Percentiles rank a stretch among this genome's conserved stretches.
phyloP scores from a whole-genome alignment of 2,113 vertebrate species.

The Delphinapterus leucas region DNA sequence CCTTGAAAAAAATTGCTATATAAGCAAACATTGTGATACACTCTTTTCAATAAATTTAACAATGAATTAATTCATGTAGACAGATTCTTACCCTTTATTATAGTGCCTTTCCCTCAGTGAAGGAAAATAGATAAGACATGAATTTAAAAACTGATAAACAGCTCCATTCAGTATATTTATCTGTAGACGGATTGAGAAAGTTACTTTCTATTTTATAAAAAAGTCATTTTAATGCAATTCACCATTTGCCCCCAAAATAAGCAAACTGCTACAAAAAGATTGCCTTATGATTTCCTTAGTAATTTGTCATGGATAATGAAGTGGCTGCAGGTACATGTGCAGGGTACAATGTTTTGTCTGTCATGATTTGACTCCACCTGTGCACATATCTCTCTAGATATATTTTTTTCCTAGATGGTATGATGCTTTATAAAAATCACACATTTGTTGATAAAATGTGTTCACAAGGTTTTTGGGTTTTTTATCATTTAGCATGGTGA shows the following conservation, averaged over 20 bases:
- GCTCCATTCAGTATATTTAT: neutral
- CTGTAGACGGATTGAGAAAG: neutral
- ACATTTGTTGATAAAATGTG: conserved; percentile 42
- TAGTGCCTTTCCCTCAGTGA: neutral
- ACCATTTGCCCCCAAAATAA: neutral
- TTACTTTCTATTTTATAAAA: neutral
- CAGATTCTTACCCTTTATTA: neutral
- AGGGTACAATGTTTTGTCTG: conserved; percentile 6
- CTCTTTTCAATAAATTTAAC: conserved; percentile 10
- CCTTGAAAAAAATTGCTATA: conserved; percentile 33
- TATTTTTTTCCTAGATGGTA: neutral
- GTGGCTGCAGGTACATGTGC: neutral
- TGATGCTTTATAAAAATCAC: conserved; percentile 44
- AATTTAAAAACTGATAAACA: conserved; percentile 8
- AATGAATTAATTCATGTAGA: conserved; percentile 30
- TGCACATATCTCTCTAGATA: neutral
- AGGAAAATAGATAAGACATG: neutral
- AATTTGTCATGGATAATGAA: neutral
- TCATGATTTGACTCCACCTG: conserved; percentile 15
- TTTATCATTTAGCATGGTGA: conserved; percentile 42
- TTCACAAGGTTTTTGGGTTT: conserved; percentile 1
- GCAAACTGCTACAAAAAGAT: neutral
- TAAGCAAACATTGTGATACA: conserved; percentile 46
- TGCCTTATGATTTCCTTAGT: neutral
- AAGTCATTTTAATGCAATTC: neutral